phyloP scores from a whole-genome alignment of 2,888 invertebrate species.

The Andrena camellia region DNA sequence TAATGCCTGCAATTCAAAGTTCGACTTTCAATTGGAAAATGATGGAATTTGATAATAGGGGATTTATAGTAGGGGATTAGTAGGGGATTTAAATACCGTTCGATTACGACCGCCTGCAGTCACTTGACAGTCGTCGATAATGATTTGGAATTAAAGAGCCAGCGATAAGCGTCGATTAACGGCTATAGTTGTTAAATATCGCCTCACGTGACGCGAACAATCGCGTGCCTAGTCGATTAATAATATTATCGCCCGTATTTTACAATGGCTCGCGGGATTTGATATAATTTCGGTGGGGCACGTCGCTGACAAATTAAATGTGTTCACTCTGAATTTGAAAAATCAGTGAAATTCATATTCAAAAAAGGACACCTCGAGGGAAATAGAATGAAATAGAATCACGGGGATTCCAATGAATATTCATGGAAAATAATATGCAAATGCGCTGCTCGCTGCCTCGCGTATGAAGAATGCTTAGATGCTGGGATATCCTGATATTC shows the following conservation, averaged over 20 bases:
- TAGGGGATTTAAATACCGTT: constrained; percentile 12
- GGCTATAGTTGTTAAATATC: constrained; percentile 23
- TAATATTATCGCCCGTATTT: not conserved
- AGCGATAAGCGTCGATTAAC: constrained; percentile 33
- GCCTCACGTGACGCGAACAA: not conserved
- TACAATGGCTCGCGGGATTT: not conserved
- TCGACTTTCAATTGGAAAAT: not conserved
- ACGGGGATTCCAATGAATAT: not conserved
- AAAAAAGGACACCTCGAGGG: no score
- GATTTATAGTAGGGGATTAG: no score
- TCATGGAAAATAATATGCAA: constrained; percentile 1
- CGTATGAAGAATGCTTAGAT: not conserved
- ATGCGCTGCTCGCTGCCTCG: not conserved
- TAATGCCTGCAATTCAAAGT: not conserved
- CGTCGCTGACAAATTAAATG: not conserved
- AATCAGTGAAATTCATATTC: no score
- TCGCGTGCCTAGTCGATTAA: not conserved
- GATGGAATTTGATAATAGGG: not conserved
- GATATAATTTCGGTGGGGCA: not conserved
- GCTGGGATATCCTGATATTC: constrained; percentile 1
- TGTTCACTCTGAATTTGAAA: no score
- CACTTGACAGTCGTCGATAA: constrained; percentile 30
- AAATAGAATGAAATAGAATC: not conserved
- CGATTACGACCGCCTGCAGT: constrained; percentile 22
- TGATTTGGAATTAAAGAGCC: constrained; percentile 42